Percentiles rank a stretch among this genome's conserved stretches.
Conservation (phyloP, 2,888 invertebrate genomes). For the Chelonus formosanus region DNA sequence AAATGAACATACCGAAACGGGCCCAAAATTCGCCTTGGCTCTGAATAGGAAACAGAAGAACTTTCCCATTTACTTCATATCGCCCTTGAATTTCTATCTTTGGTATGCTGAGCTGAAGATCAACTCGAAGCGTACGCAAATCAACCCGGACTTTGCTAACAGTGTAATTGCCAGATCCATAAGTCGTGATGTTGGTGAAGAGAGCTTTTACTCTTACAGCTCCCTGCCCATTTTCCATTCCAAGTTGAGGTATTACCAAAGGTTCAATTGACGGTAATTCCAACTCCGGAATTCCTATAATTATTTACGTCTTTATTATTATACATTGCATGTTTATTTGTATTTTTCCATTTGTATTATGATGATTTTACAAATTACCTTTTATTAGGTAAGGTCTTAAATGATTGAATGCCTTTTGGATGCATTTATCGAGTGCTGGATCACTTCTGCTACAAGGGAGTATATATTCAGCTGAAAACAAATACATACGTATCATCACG, state of each 20-base stretch:
- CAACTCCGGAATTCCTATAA: slow-evolving; percentile 74
- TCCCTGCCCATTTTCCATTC: slow-evolving; percentile 82
- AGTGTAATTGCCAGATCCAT: slow-evolving; percentile 80
- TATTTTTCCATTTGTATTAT: neutral
- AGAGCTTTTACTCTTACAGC: slow-evolving; percentile 78
- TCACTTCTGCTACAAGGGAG: slow-evolving; percentile 75
- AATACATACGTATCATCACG: slow-evolving; percentile 9
- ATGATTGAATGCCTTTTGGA: slow-evolving; percentile 77
- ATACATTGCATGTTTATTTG: slow-evolving; percentile 3
- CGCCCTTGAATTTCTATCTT: slow-evolving; percentile 78
- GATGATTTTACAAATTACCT: slow-evolving; percentile 51
- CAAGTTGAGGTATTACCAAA: slow-evolving; percentile 73
- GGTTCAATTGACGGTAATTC: slow-evolving; percentile 81
- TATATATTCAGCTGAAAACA: slow-evolving; percentile 76
- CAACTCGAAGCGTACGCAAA: slow-evolving; percentile 53
- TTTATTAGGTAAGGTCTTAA: slow-evolving; percentile 75
- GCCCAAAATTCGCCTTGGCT: slow-evolving; percentile 86
- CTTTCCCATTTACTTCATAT: slow-evolving; percentile 81
- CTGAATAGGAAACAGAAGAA: slow-evolving; percentile 79
- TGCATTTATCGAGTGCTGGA: slow-evolving; percentile 73
- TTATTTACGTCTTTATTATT: neutral
- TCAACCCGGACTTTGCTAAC: slow-evolving; percentile 70
- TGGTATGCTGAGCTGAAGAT: slow-evolving; percentile 68
- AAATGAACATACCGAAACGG: slow-evolving; percentile 72
- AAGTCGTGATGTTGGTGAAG: slow-evolving; percentile 78